Base-by-base conservation (phyloP, 2,113 vertebrate genomes). In the Haemorhous mexicanus region DNA sequence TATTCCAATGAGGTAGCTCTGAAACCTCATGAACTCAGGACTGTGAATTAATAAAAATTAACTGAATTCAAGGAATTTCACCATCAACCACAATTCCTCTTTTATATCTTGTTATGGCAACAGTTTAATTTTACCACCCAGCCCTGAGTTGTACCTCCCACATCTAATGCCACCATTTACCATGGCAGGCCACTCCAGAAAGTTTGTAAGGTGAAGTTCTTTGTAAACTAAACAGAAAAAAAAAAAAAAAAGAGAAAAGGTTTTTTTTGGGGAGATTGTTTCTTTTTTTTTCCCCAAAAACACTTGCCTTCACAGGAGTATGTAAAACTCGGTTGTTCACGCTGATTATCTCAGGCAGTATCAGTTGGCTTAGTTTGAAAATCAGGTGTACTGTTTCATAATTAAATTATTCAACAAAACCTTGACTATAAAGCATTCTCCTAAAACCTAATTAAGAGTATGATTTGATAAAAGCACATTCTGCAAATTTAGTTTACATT, bases 391-490 rank as follows among this genome's bases (percentile, higher is more conserved):
- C 91, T 90, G 79, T 90, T 97, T 88, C 91, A 87, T 97, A 97
- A 97, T 96, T 93, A 92, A 95, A 95, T 97, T 96, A 94, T 94
- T 97, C 85, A 95, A 90, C 47, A 82, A 81, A 79, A 91, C 84
- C 79, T 87, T 61, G 66, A 95, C 88, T 91, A 81, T 95, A 97
- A 95, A 97, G 91, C 90, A 93, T 97, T 96, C 95, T 84, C 80
- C 91, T 93, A 89, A 96, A 96, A 94, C 82, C 83, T 95, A 96
- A 96, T 97, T 97, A 95, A 97, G 95, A 92, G 47, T 76, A 87
- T 84, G 85, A 96, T 96, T 96, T 94, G 93, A 94, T 95, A 92
- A 95, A 97, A 97, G 87, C 82, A 69, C 56, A 79, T 94, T 85
- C 96, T 79, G 53, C 80, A 94, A 81, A 47, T 90, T 89, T 83